These are phyloP conservation scores for Phylloscopus whistleri DNA, from an alignment of 2,113 vertebrate species.

Conservation along the genomic window DNA sequence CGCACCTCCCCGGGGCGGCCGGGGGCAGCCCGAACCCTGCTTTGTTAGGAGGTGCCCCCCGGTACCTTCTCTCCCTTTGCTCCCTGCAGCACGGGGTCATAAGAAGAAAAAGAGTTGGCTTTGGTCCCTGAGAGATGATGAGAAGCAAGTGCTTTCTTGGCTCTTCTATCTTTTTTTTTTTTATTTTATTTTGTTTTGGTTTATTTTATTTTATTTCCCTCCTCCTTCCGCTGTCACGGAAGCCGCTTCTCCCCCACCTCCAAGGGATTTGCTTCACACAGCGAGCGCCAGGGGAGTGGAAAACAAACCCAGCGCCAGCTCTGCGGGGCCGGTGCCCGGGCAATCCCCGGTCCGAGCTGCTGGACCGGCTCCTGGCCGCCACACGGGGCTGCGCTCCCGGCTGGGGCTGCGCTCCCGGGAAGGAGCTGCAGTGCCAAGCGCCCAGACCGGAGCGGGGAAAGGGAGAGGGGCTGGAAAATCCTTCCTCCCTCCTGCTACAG, in stretches of 20 bases:
- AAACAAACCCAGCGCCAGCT: neutral
- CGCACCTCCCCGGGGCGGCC: neutral
- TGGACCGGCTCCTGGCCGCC: neutral
- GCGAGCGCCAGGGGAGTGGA: neutral
- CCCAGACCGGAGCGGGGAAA: neutral
- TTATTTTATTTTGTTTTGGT: neutral
- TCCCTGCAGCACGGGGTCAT: neutral
- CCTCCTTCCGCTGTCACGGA: constrained; percentile 15
- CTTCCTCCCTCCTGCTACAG: neutral
- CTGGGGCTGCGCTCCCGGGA: neutral
- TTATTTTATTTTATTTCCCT: constrained; percentile 4
- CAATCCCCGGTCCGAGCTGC: neutral
- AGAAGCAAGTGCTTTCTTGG: constrained; percentile 46
- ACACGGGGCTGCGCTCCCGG: neutral
- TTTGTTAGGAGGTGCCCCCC: neutral
- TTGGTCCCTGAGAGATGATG: constrained; percentile 20
- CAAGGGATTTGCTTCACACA: neutral
- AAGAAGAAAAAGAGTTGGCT: neutral
- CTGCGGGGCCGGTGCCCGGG: neutral
- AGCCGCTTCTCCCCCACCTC: constrained; percentile 23
- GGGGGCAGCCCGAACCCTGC: neutral
- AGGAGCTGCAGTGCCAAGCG: neutral
- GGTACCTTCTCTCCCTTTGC: neutral
- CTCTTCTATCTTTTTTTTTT: constrained; percentile 9
- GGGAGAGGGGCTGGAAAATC: neutral